These are phyloP conservation scores for Ctenochaetus hawaiiensis DNA, from an alignment of 2,797 vertebrate genomes.

Conservation along the genomic window DNA sequence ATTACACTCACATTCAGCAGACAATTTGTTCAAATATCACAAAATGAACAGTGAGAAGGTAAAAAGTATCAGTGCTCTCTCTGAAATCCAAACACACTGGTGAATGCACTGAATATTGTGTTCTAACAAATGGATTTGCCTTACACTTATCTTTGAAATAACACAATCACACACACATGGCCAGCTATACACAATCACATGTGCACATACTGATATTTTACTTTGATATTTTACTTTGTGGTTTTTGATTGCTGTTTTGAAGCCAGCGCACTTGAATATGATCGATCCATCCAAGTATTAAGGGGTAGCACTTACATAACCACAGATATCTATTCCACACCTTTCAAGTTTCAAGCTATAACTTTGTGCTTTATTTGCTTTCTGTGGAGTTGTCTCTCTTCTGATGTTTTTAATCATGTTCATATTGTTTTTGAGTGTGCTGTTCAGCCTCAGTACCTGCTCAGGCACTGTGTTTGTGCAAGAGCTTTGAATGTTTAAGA, in stretches of 20 bases:
- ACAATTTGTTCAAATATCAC: constrained; percentile 62
- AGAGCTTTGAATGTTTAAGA: constrained; percentile 23
- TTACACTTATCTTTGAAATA: constrained; percentile 2
- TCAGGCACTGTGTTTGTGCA: constrained; percentile 2
- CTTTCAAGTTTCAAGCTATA: background rate
- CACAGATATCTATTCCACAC: background rate
- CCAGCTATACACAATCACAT: fast-evolving
- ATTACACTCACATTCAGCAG: constrained; percentile 57
- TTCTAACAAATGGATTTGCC: constrained; percentile 4
- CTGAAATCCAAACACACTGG: constrained; percentile 15
- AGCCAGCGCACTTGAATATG: background rate
- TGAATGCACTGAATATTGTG: constrained; percentile 24
- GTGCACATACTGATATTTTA: background rate
- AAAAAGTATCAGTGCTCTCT: constrained; percentile 5
- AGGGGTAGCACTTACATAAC: background rate
- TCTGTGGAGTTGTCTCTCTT: constrained; percentile 10
- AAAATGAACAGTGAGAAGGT: constrained; percentile 29
- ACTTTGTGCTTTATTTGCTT: constrained; percentile 14
- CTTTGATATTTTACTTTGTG: background rate
- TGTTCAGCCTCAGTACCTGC: constrained; percentile 12
- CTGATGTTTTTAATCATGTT: constrained; percentile 1
- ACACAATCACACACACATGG: background rate
- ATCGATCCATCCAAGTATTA: background rate
- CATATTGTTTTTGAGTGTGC: constrained; percentile 14
- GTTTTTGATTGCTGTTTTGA: background rate